phyloP scores from a whole-genome alignment of 2,113 vertebrate species.

The Myxocyprinus asiaticus region DNA sequence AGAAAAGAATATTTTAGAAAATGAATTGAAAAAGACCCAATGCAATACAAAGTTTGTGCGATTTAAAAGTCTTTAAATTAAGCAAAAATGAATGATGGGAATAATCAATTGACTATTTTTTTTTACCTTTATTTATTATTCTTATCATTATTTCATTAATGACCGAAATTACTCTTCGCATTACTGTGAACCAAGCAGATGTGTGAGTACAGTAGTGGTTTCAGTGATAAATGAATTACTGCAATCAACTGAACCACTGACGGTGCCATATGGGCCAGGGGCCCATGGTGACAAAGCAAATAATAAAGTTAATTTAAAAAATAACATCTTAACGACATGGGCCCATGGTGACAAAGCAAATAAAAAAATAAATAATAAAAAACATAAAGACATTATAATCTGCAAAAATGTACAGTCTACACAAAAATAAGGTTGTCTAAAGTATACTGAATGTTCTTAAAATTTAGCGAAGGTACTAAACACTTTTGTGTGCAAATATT shows the following conservation, averaged over 20 bases:
- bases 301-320: neutral
- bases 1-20: too few relatives aligned
- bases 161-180: too few relatives aligned
- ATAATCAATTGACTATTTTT: too few relatives aligned
- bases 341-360: too few relatives aligned
- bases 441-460: neutral
- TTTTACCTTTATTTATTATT: too few relatives aligned
- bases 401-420: neutral
- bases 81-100: too few relatives aligned
- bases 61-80: too few relatives aligned
- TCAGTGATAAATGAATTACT: slow-evolving; percentile 34
- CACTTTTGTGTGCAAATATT: too few relatives aligned
- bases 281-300: slow-evolving; percentile 37
- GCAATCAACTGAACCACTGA: slow-evolving; percentile 31
- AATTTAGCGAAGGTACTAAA: neutral
- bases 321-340: neutral
- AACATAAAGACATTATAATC: neutral
- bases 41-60: too few relatives aligned
- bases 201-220: slow-evolving; percentile 30
- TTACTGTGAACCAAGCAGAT: neutral
- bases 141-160: too few relatives aligned
- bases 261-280: slow-evolving; percentile 28
- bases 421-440: neutral
- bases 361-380: too few relatives aligned
- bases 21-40: too few relatives aligned